A percentile compares a stretch with the other conserved stretches of the same genome.
Evolutionary conservation across 1,140 invertebrate genomes (phyloP).

Genomic region (Drosophila persimilis): DNA sequence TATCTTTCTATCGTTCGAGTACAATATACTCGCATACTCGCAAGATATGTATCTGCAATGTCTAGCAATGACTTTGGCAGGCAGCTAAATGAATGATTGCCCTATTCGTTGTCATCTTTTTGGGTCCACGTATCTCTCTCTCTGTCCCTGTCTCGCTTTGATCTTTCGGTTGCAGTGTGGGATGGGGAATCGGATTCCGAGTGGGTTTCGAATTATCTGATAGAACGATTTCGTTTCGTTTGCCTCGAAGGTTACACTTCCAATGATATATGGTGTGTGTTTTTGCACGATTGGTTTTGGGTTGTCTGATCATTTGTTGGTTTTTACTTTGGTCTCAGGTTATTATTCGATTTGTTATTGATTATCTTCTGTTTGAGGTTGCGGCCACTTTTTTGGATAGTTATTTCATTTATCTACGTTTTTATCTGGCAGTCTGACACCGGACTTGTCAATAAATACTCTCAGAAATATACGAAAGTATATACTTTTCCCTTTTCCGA

Average conservation of each 20-base stretch:
- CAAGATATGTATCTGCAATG: conserved; percentile 58
- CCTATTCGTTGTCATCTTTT: conserved; percentile 48
- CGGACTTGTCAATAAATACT: too few species aligned
- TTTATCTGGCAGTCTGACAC: too few species aligned
- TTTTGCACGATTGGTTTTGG: conserved; percentile 21
- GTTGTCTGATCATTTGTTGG: conserved; percentile 9
- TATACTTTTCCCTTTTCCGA: too few species aligned
- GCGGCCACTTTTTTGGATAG: neutral
- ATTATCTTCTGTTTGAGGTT: neutral
- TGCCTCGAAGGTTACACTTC: conserved; percentile 31
- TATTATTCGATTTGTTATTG: too few species aligned
- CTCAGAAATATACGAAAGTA: too few species aligned
- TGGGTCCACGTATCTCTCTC: conserved; percentile 17
- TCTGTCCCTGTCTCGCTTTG: conserved; percentile 29
- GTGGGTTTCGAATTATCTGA: conserved; percentile 13
- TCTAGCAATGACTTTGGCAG: conserved; percentile 57
- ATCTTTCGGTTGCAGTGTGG: conserved; percentile 31
- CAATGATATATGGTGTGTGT: conserved; percentile 26
- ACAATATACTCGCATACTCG: conserved; percentile 5
- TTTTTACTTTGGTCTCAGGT: too few species aligned
- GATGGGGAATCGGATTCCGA: neutral
- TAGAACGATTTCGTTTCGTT: conserved; percentile 32
- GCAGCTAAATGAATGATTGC: conserved; percentile 65
- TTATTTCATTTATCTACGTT: neutral
- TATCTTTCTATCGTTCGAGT: too few species aligned